Conservation (phyloP, 2,113 vertebrate genomes). For the Trachemys scripta region DNA sequence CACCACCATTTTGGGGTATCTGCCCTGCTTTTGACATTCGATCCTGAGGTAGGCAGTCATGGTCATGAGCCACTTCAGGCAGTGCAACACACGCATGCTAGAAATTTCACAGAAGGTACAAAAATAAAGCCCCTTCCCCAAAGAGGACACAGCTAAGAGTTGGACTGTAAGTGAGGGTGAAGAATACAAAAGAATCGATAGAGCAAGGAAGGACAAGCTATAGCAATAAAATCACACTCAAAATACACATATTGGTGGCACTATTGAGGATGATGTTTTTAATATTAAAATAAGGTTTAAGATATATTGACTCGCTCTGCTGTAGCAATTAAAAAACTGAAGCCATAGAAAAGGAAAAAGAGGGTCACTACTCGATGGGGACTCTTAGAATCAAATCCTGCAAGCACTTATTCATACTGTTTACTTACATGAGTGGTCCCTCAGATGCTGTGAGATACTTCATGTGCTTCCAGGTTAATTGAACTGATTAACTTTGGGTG, state of each 20-base stretch:
- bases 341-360: neutral
- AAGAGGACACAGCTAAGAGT: neutral
- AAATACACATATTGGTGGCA: neutral
- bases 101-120: neutral
- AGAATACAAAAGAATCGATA: neutral
- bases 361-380: neutral
- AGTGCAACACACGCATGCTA: neutral
- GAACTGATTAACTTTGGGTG: constrained; percentile 16
- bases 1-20: neutral
- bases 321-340: neutral
- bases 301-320: neutral
- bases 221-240: neutral
- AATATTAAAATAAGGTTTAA: neutral
- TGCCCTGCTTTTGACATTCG: neutral
- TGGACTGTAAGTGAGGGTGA: neutral
- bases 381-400: neutral
- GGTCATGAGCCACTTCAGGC: too few relatives aligned
- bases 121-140: neutral
- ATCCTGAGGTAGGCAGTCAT: neutral
- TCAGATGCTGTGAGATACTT: constrained; percentile 4
- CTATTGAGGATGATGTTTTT: neutral
- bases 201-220: neutral
- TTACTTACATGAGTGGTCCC: neutral
- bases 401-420: constrained; percentile 12
- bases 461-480: neutral